Conservation (phyloP, 1,140 invertebrate species). For the Sitodiplosis mosellana region DNA sequence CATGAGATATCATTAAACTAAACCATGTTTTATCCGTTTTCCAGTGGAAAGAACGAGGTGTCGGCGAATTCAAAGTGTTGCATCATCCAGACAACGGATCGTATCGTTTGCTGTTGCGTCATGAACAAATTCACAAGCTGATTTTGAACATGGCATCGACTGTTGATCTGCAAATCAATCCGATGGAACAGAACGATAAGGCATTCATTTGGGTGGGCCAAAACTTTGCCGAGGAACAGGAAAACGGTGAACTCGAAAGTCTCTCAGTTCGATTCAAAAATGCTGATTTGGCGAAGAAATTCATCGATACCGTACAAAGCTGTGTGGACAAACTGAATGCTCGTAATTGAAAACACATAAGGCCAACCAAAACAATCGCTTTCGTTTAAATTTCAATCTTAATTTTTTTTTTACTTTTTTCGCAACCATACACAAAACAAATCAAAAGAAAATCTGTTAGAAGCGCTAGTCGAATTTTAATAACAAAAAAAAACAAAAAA, state of each 20-base stretch:
- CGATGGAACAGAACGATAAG: slow-evolving; percentile 44
- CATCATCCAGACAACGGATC: slow-evolving; percentile 41
- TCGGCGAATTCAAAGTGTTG: slow-evolving; percentile 65
- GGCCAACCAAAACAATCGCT: no score
- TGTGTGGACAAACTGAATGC: slow-evolving; percentile 12
- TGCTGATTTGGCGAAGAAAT: slow-evolving; percentile 34
- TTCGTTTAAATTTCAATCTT: no score
- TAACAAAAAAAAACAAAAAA: no score
- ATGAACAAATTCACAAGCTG: slow-evolving; percentile 70
- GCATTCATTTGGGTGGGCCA: slow-evolving; percentile 60
- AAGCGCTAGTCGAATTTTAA: no score
- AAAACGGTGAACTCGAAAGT: slow-evolving; percentile 36
- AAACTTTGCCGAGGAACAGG: slow-evolving; percentile 51
- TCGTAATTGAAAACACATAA: no score
- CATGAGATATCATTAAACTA: no score
- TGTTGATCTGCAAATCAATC: slow-evolving; percentile 35
- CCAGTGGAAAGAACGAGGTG: slow-evolving; percentile 14
- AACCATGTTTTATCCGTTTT: no score
- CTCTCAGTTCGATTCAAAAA: slow-evolving; percentile 61
- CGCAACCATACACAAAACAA: no score
- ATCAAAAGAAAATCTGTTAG: no score
- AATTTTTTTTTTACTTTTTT: no score
- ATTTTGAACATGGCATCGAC: slow-evolving; percentile 56
- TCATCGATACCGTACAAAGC: slow-evolving; percentile 37
- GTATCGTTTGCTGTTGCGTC: slow-evolving; percentile 58